phyloP scores from a whole-genome alignment of 2,113 vertebrate species.

The Sinocyclocheilus maitianheensis region DNA sequence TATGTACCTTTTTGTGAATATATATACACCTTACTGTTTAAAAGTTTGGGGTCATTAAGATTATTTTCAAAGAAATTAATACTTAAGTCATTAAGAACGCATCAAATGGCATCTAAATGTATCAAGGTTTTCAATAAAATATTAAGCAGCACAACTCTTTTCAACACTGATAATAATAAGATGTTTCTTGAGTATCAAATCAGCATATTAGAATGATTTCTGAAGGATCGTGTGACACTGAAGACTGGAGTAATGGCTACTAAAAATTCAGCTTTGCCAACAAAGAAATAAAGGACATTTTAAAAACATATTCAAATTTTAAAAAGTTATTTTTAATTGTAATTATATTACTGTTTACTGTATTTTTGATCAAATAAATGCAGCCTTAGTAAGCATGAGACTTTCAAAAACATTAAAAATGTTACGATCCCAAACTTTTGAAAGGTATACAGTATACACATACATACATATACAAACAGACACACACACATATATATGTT shows the following conservation, averaged over 20 bases:
- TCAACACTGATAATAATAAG: background rate
- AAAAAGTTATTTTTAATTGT: no score
- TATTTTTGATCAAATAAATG: no score
- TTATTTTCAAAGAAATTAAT: background rate
- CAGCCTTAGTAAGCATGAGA: background rate
- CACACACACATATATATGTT: no score
- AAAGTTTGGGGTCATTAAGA: background rate
- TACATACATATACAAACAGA: no score
- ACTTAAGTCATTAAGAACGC: background rate
- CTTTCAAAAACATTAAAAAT: background rate
- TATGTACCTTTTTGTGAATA: background rate
- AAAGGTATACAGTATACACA: no score
- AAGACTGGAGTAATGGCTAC: background rate
- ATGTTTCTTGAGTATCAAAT: background rate
- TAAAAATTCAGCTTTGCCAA: background rate
- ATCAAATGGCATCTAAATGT: no score
- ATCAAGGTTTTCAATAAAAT: no score
- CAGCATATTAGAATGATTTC: background rate
- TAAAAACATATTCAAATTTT: background rate
- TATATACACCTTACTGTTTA: background rate
- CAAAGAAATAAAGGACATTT: background rate
- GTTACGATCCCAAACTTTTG: background rate
- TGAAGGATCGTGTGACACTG: background rate
- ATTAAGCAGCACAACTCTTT: background rate
- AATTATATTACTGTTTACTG: no score